A percentile compares a stretch with the other conserved stretches of the same genome.
These are phyloP conservation scores for Abrostola tripartita DNA, from an alignment of 2,888 invertebrate species.

Conservation along the genomic window DNA sequence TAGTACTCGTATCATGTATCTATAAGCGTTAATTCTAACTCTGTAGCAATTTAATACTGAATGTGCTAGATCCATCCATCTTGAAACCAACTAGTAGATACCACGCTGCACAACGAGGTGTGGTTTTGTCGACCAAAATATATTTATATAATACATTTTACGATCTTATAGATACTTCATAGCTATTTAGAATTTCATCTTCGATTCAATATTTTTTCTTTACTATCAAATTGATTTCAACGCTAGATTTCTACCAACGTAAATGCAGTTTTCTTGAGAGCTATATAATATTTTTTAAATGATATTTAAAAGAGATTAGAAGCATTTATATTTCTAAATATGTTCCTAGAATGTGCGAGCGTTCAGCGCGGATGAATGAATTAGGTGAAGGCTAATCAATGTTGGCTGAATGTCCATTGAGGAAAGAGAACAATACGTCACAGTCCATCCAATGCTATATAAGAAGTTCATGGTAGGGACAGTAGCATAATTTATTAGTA, in stretches of 20 bases:
- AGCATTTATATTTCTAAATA: slow-evolving; percentile 27
- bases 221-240: slow-evolving; percentile 6
- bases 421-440: slow-evolving; percentile 48
- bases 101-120: slow-evolving; percentile 65
- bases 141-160: slow-evolving; percentile 37
- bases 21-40: slow-evolving; percentile 78
- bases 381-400: slow-evolving; percentile 22
- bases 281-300: slow-evolving; percentile 11
- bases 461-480: slow-evolving; percentile 40
- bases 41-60: slow-evolving; percentile 78
- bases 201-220: slow-evolving; percentile 10
- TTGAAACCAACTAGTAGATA: slow-evolving; percentile 74
- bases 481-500: slow-evolving; percentile 36
- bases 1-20: slow-evolving; percentile 72
- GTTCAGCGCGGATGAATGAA: slow-evolving; percentile 31
- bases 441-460: slow-evolving; percentile 49
- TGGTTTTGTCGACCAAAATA: slow-evolving; percentile 60
- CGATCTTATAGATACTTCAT: slow-evolving; percentile 16
- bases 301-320: slow-evolving; percentile 19
- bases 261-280: slow-evolving; percentile 5
- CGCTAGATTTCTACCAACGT: slow-evolving; percentile 6
- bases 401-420: slow-evolving; percentile 39
- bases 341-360: slow-evolving; percentile 41
- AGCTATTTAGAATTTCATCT: slow-evolving; percentile 26
- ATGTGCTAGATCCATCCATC: slow-evolving; percentile 83